Conservation (phyloP, 2,888 invertebrate species). For the Orchesellides sinensis region DNA sequence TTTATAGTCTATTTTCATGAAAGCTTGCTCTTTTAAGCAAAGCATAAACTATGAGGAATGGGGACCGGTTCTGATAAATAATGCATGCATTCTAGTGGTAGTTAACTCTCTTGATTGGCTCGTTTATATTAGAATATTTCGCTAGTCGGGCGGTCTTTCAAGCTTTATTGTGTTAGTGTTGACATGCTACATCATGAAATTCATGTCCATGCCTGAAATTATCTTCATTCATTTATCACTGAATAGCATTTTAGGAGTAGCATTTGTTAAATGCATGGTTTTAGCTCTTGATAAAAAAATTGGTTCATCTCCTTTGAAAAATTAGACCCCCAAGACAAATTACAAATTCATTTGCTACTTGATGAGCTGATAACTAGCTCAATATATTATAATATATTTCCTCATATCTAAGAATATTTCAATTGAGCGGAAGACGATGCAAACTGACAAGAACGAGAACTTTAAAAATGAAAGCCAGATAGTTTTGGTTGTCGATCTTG, state of each 20-base stretch:
- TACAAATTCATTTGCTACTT: constrained; percentile 69
- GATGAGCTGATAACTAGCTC: constrained; percentile 44
- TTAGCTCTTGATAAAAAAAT: neutral
- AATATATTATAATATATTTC: too few species aligned
- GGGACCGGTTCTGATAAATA: constrained; percentile 35
- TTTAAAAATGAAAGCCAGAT: too few species aligned
- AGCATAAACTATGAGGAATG: neutral
- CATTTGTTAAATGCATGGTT: neutral
- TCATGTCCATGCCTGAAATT: constrained; percentile 22
- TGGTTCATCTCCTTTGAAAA: neutral
- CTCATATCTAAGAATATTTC: too few species aligned
- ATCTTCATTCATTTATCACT: constrained; percentile 26
- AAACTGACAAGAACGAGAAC: too few species aligned
- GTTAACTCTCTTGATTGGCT: constrained; percentile 23
- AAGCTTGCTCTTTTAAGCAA: neutral
- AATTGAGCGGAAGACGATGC: too few species aligned
- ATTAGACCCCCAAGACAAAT: constrained; percentile 68
- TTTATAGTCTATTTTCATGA: neutral
- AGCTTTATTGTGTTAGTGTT: constrained; percentile 25
- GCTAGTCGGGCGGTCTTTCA: constrained; percentile 34
- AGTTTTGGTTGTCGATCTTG: too few species aligned
- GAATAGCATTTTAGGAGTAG: constrained; percentile 1
- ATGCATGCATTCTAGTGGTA: constrained; percentile 10
- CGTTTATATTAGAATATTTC: constrained; percentile 9
- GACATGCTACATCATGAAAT: constrained; percentile 31